A percentile compares a stretch with the other conserved stretches of the same genome.
Conservation (phyloP, 2,113 vertebrate species). For the Ochotona princeps region DNA sequence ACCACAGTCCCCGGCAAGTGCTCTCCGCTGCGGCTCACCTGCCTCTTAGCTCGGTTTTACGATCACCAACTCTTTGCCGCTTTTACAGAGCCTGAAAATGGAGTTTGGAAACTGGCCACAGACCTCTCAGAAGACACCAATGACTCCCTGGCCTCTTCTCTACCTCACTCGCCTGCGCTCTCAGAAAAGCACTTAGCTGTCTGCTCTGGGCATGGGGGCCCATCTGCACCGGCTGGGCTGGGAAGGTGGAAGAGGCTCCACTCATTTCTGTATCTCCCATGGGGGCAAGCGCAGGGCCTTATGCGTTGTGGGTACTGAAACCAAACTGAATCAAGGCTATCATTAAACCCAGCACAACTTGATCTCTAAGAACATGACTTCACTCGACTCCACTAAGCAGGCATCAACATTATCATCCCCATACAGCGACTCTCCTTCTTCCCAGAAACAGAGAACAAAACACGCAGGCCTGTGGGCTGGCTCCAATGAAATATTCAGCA, state of each 20-base stretch:
- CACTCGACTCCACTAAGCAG: conserved; percentile 69
- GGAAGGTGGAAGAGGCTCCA: not conserved
- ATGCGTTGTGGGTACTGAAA: not conserved
- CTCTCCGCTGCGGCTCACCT: conserved; percentile 19
- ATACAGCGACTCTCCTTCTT: conserved; percentile 58
- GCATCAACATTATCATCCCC: conserved; percentile 40
- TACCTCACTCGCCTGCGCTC: not conserved
- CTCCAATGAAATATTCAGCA: conserved; percentile 84
- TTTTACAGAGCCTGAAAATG: conserved; percentile 74
- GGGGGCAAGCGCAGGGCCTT: not conserved
- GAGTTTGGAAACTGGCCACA: conserved; percentile 78
- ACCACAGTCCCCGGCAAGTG: not conserved
- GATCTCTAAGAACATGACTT: conserved; percentile 62
- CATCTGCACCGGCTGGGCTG: not conserved
- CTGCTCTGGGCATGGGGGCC: not conserved
- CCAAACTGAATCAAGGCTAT: conserved; percentile 50
- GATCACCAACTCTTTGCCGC: conserved; percentile 47
- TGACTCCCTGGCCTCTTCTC: conserved; percentile 10
- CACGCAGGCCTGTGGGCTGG: conserved; percentile 68
- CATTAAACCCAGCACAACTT: conserved; percentile 50
- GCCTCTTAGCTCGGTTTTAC: conserved; percentile 63
- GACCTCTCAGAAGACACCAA: conserved; percentile 69
- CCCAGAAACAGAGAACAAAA: conserved; percentile 76
- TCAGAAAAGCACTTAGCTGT: conserved; percentile 62
- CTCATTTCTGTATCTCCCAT: conserved; percentile 3